Conservation (phyloP, 2,888 invertebrate genomes). For the Adineta ricciae region DNA sequence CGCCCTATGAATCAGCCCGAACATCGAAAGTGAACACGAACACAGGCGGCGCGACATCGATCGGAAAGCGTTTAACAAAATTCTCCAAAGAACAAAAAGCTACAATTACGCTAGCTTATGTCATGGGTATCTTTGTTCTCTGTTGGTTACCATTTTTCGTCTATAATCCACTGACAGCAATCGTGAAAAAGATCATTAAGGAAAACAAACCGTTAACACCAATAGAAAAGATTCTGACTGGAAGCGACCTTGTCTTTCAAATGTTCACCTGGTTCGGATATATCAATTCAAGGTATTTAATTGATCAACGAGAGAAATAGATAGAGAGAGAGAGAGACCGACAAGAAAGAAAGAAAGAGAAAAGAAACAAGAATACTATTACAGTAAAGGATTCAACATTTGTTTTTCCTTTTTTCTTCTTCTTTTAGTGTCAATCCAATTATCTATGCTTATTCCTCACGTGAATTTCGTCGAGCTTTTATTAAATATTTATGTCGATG, state of each 20-base stretch:
- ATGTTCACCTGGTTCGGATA: conserved; percentile 13
- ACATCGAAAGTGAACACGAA: background rate
- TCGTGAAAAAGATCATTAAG: background rate
- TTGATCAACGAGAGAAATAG: no score
- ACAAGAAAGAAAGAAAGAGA: no score
- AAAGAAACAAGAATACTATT: background rate
- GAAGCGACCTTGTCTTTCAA: background rate
- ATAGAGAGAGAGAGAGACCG: background rate
- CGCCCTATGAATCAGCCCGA: background rate
- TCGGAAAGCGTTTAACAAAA: conserved; percentile 22
- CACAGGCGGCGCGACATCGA: background rate
- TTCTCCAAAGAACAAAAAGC: conserved; percentile 20
- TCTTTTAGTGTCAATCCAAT: conserved; percentile 15
- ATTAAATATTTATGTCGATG: conserved; percentile 21
- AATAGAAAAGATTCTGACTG: background rate
- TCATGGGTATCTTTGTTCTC: conserved; percentile 20
- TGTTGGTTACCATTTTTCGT: conserved; percentile 22
- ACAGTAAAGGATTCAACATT: background rate
- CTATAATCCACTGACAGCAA: background rate
- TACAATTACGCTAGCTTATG: conserved; percentile 18
- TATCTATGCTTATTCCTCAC: conserved; percentile 20
- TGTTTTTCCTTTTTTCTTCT: background rate
- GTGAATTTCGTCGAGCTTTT: conserved; percentile 20
- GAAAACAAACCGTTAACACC: background rate
- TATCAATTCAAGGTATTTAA: conserved; percentile 1